Evolutionary conservation across 2,113 vertebrate genomes (phyloP).

Genomic region (Anser brachyrhynchus): DNA sequence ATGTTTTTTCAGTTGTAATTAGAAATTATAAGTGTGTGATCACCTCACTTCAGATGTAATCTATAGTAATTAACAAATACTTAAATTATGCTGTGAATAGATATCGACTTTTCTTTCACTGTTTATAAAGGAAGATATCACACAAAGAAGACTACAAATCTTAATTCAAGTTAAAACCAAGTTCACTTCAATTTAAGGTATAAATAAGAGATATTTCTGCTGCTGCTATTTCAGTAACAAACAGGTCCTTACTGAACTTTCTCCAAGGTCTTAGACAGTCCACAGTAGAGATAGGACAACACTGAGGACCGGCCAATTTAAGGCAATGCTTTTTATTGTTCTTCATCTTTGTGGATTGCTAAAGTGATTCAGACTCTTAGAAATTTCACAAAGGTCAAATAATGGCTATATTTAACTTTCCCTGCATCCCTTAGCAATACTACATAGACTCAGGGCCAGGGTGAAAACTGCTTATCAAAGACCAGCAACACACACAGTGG

Average conservation of each 20-base stretch:
- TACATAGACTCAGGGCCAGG: not conserved
- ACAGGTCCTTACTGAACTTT: not conserved
- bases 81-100: constrained; percentile 7
- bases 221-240: not conserved
- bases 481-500: fast-evolving
- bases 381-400: not conserved
- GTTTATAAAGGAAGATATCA: not conserved
- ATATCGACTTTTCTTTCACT: not conserved
- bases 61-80: constrained; percentile 23
- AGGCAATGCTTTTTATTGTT: not conserved
- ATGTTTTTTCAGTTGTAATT: constrained; percentile 39
- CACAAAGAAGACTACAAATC: not conserved
- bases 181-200: not conserved
- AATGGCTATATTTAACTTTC: not conserved
- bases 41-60: constrained; percentile 3
- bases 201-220: not conserved
- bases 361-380: not conserved
- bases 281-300: not conserved
- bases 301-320: not conserved
- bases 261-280: not conserved
- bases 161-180: not conserved
- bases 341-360: not conserved
- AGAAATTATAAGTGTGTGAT: not conserved
- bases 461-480: not conserved
- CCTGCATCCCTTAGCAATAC: not conserved